Evolutionary conservation across 2,888 invertebrate genomes (phyloP).

Genomic region (Epistrophe eligans): DNA sequence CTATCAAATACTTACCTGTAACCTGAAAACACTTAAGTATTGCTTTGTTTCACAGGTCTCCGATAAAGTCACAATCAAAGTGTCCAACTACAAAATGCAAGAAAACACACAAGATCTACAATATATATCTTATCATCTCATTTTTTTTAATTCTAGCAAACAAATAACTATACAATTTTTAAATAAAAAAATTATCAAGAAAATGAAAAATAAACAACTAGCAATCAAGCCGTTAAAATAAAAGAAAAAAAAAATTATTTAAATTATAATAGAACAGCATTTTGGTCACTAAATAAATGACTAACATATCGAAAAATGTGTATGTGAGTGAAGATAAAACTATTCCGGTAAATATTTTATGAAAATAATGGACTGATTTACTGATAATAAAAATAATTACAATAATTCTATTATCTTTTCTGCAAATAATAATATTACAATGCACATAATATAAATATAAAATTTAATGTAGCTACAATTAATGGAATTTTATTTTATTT

Average conservation of each 20-base stretch:
- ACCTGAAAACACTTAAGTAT: too few relatives aligned
- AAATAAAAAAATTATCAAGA: conserved; percentile 46
- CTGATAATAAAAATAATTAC: conserved; percentile 55
- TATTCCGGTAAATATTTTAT: conserved; percentile 52
- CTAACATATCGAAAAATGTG: conserved; percentile 43
- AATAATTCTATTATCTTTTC: conserved; percentile 43
- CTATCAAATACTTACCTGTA: too few relatives aligned
- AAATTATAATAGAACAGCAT: conserved; percentile 51
- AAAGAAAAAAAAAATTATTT: conserved; percentile 42
- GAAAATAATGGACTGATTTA: conserved; percentile 70
- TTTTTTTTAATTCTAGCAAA: conserved; percentile 71
- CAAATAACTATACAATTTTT: conserved; percentile 66
- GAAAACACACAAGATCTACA: conserved; percentile 32
- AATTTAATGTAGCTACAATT: conserved; percentile 75
- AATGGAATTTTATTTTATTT: conserved; percentile 72
- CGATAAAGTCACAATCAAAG: not conserved
- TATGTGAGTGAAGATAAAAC: conserved; percentile 52
- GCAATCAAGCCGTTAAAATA: conserved; percentile 61
- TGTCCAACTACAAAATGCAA: not conserved
- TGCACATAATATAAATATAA: conserved; percentile 72
- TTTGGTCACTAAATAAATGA: conserved; percentile 55
- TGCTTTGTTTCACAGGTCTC: too few relatives aligned
- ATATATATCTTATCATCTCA: conserved; percentile 65
- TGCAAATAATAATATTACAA: conserved; percentile 66
- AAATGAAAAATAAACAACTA: conserved; percentile 50